These are phyloP conservation scores for Elaphurus davidianus DNA, from an alignment of 2,113 vertebrate species.

Conservation along the genomic window DNA sequence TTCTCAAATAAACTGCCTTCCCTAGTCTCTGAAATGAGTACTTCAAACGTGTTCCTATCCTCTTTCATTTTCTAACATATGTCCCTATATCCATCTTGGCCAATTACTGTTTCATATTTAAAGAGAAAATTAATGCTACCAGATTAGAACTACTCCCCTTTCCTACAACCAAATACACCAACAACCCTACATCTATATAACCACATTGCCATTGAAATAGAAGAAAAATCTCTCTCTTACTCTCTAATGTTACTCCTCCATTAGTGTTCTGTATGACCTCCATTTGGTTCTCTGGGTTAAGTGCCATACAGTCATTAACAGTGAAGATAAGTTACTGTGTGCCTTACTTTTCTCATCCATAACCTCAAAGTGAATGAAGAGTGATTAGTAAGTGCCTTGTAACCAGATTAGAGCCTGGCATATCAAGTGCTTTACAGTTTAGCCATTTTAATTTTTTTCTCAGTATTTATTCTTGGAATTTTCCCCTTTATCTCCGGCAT, in stretches of 20 bases:
- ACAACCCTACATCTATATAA: neutral
- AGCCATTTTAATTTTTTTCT: neutral
- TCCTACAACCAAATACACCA: neutral
- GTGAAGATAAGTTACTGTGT: neutral
- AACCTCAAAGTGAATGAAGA: neutral
- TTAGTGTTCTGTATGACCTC: neutral
- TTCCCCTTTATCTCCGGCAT: neutral
- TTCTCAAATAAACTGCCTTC: neutral
- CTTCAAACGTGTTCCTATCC: neutral
- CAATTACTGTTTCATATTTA: neutral
- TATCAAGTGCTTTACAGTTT: neutral
- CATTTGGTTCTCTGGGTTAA: neutral
- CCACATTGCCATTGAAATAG: neutral
- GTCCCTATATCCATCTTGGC: neutral
- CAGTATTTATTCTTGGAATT: neutral
- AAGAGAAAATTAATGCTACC: neutral
- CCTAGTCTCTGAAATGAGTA: neutral
- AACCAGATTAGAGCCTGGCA: neutral
- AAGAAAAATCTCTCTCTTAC: neutral
- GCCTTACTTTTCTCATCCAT: neutral
- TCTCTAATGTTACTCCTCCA: neutral
- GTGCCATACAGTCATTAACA: neutral
- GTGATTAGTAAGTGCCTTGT: neutral
- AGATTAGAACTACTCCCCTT: neutral
- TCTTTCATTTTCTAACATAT: neutral